These are phyloP conservation scores for Meriones psammophilus DNA, from an alignment of 2,797 vertebrate genomes.

Conservation along the genomic window DNA sequence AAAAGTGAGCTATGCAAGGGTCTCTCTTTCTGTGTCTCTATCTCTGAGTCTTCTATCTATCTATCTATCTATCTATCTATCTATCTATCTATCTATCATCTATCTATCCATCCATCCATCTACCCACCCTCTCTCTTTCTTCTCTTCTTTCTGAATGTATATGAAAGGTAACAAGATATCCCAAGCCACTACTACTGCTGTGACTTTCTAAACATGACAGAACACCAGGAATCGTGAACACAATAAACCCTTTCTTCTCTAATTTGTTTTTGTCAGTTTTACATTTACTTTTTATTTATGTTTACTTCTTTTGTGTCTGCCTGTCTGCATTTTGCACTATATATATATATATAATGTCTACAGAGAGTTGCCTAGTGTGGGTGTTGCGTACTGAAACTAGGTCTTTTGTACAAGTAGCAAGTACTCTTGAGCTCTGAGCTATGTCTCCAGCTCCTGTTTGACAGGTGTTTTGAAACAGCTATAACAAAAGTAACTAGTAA, in stretches of 20 bases:
- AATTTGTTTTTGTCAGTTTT: background rate
- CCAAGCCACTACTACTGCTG: background rate
- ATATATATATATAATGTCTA: background rate
- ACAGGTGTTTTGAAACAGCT: background rate
- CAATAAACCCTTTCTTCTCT: background rate
- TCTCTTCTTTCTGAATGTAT: background rate
- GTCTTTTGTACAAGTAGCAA: background rate
- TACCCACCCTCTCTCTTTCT: background rate
- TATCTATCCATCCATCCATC: background rate
- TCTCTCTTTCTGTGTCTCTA: background rate
- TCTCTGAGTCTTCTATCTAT: background rate
- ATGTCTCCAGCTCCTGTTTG: background rate
- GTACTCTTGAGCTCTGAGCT: background rate
- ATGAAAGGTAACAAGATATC: background rate
- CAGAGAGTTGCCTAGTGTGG: background rate
- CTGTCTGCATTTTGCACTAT: background rate
- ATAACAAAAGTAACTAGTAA: background rate
- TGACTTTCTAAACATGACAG: background rate
- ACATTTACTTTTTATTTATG: background rate
- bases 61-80: background rate
- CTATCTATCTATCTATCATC: background rate
- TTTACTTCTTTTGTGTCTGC: background rate
- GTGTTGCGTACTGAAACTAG: background rate
- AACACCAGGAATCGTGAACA: background rate
- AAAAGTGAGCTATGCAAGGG: background rate